phyloP scores from a whole-genome alignment of 2,113 vertebrate genomes.

The Gnathonemus longibarbis region DNA sequence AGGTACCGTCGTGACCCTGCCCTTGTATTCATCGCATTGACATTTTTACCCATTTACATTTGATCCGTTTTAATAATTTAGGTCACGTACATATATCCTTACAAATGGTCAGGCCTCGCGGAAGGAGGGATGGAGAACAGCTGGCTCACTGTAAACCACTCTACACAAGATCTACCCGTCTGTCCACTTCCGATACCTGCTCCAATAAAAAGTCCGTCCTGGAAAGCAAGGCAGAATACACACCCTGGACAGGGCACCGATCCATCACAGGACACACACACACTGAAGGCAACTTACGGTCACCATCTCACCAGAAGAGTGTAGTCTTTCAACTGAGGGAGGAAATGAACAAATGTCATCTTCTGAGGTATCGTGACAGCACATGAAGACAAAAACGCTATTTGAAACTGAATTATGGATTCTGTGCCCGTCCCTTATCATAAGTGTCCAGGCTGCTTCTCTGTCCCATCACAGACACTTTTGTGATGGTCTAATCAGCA shows the following conservation, averaged over 20 bases:
- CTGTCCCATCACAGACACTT: not conserved
- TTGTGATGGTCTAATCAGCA: not conserved
- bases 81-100: not conserved
- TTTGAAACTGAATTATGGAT: not conserved
- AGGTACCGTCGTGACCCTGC: conserved; percentile 9
- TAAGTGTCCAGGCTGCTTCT: not conserved
- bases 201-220: not conserved
- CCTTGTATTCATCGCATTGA: conserved; percentile 1
- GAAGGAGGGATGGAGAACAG: not conserved
- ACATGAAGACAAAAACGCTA: not conserved
- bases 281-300: not conserved
- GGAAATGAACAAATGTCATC: not conserved
- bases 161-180: not conserved
- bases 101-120: not conserved
- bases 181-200: not conserved
- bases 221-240: not conserved
- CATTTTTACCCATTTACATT: not conserved
- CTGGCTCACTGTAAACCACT: not conserved
- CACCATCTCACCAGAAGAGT: not conserved
- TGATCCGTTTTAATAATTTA: not conserved
- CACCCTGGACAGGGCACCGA: not conserved
- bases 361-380: not conserved
- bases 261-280: not conserved
- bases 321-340: not conserved
- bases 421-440: not conserved